These are phyloP conservation scores for Prenolepis imparis DNA, from an alignment of 2,888 invertebrate genomes.

Conservation along the genomic window DNA sequence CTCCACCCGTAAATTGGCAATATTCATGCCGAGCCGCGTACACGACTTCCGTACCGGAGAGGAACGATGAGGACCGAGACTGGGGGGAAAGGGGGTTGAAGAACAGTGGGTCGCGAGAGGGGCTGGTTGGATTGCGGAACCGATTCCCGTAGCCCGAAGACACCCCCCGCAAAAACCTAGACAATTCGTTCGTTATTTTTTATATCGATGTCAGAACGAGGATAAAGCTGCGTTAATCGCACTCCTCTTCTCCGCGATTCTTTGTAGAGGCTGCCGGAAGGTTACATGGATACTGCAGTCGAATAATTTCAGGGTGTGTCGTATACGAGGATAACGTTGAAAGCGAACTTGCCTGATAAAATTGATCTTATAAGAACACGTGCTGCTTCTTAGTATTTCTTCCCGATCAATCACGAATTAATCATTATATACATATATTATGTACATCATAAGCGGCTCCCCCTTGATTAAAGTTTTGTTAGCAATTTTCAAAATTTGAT, in stretches of 20 bases:
- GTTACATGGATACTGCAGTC: conserved; percentile 6
- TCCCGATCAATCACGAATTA: not conserved
- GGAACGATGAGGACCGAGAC: conserved; percentile 45
- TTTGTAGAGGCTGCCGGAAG: conserved; percentile 16
- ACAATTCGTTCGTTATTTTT: conserved; percentile 76
- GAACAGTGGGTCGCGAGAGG: conserved; percentile 29
- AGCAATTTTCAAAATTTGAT: not conserved
- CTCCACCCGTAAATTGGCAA: conserved; percentile 81
- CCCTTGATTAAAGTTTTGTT: not conserved
- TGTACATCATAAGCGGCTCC: not conserved
- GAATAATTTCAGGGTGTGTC: conserved; percentile 17
- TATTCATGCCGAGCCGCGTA: conserved; percentile 81
- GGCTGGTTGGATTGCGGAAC: conserved; percentile 66
- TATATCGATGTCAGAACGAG: conserved; percentile 68
- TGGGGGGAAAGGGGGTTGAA: not conserved
- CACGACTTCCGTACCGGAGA: conserved; percentile 67
- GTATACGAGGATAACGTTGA: not conserved
- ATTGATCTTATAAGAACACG: not conserved
- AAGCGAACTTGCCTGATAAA: not conserved
- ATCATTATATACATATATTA: not conserved
- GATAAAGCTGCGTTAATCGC: conserved; percentile 72
- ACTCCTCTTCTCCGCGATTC: conserved; percentile 41
- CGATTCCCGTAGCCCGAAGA: conserved; percentile 71
- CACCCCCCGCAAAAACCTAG: conserved; percentile 72
- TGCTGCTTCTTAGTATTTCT: not conserved